Conservation (phyloP, 2,797 vertebrate genomes). For the Dicrostonyx torquatus region DNA sequence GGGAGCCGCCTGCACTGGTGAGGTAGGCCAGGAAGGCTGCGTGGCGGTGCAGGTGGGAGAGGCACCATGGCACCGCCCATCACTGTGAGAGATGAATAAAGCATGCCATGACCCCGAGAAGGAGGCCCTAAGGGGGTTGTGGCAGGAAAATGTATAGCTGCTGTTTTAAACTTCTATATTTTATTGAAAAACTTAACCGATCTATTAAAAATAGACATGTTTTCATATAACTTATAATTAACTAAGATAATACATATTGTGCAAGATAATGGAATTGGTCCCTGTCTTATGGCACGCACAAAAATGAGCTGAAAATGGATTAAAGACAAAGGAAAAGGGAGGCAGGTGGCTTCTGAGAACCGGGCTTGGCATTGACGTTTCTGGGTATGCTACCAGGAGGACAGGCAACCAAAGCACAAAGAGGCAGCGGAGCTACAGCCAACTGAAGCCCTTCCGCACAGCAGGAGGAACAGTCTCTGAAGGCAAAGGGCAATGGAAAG, state of each 20-base stretch:
- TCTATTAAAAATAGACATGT: background rate
- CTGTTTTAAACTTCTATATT: background rate
- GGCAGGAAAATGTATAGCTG: too few species aligned
- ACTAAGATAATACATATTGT: background rate
- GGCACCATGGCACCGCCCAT: accelerated
- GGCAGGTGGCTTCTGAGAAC: background rate
- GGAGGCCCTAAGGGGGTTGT: background rate
- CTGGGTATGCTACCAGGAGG: background rate
- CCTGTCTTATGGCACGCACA: background rate
- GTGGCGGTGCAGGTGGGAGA: background rate
- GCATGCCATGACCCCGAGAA: background rate
- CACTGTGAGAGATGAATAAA: background rate
- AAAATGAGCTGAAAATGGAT: background rate
- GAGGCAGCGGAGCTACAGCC: accelerated
- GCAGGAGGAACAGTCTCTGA: background rate
- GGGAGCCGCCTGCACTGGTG: background rate
- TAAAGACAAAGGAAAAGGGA: background rate
- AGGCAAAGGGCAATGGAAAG: background rate
- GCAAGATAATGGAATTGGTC: background rate
- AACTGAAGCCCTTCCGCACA: background rate
- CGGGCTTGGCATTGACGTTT: background rate
- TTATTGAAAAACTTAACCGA: background rate
- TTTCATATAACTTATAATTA: background rate
- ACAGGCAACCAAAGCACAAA: background rate
- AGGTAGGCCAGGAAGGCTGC: background rate